These are phyloP conservation scores for Nyleta sp. DNA, from an alignment of 2,888 invertebrate genomes.

Conservation along the genomic window DNA sequence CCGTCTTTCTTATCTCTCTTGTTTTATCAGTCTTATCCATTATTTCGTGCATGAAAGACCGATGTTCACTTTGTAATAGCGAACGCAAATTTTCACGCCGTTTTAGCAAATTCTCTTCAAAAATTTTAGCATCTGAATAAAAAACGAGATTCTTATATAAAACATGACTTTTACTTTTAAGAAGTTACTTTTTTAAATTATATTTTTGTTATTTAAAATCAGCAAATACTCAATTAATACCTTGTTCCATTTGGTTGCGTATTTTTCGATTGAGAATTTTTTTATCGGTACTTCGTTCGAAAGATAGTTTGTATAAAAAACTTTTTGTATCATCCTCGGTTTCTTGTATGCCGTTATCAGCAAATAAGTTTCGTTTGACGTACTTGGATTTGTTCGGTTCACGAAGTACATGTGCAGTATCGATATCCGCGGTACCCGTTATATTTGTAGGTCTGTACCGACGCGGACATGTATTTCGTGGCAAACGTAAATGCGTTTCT, in stretches of 20 bases:
- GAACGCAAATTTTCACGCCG: constrained; percentile 81
- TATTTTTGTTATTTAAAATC: too few relatives aligned
- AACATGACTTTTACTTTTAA: neutral
- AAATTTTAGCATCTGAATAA: constrained; percentile 71
- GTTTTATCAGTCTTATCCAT: constrained; percentile 84
- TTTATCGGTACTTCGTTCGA: constrained; percentile 44
- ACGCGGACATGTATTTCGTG: constrained; percentile 18
- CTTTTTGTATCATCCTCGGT: constrained; percentile 12
- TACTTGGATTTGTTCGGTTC: constrained; percentile 52
- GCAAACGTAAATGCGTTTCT: neutral
- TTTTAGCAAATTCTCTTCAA: constrained; percentile 82
- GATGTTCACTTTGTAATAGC: constrained; percentile 82
- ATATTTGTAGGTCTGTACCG: constrained; percentile 65
- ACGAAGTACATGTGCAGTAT: constrained; percentile 70
- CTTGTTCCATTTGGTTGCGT: constrained; percentile 27
- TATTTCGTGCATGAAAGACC: constrained; percentile 83
- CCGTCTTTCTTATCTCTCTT: constrained; percentile 83
- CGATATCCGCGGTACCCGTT: constrained; percentile 70
- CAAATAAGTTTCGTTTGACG: neutral
- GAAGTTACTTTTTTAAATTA: too few relatives aligned
- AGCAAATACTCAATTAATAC: constrained; percentile 20
- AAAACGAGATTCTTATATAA: neutral
- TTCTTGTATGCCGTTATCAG: neutral
- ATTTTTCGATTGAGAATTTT: constrained; percentile 32
- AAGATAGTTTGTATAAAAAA: constrained; percentile 31